Conservation (phyloP, 2,888 invertebrate genomes). For the Pseudococcus jackbeardsleyi region DNA sequence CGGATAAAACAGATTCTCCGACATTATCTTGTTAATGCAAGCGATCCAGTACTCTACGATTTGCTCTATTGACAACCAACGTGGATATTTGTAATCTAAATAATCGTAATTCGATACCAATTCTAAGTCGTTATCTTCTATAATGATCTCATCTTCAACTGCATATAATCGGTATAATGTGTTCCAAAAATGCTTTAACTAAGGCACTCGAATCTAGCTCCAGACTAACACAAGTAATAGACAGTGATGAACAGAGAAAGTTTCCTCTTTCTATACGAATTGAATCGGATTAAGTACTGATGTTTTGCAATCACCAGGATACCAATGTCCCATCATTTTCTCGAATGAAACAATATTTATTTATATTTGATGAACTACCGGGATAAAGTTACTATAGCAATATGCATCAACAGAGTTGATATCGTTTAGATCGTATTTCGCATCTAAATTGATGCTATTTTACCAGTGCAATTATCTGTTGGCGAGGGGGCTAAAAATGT, state of each 20-base stretch:
- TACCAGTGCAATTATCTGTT: too few species aligned
- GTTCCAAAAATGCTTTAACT: background rate
- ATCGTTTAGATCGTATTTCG: too few species aligned
- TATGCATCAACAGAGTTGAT: too few species aligned
- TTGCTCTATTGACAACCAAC: background rate
- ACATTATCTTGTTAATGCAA: background rate
- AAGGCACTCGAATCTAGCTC: background rate
- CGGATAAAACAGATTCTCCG: background rate
- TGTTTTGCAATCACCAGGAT: background rate
- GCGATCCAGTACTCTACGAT: background rate
- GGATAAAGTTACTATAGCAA: too few species aligned
- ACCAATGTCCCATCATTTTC: background rate
- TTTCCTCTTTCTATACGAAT: background rate
- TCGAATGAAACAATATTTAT: background rate
- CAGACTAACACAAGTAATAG: too few species aligned
- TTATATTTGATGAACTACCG: too few species aligned
- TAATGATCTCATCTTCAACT: background rate
- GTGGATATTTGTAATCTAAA: background rate
- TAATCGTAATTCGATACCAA: conserved; percentile 3
- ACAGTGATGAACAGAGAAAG: background rate
- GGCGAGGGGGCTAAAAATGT: too few species aligned
- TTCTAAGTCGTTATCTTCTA: background rate
- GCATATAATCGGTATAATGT: background rate
- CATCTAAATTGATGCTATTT: too few species aligned
- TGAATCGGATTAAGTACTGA: background rate